Evolutionary conservation across 2,888 invertebrate species (phyloP).

Genomic region (Mycogona germanica): DNA sequence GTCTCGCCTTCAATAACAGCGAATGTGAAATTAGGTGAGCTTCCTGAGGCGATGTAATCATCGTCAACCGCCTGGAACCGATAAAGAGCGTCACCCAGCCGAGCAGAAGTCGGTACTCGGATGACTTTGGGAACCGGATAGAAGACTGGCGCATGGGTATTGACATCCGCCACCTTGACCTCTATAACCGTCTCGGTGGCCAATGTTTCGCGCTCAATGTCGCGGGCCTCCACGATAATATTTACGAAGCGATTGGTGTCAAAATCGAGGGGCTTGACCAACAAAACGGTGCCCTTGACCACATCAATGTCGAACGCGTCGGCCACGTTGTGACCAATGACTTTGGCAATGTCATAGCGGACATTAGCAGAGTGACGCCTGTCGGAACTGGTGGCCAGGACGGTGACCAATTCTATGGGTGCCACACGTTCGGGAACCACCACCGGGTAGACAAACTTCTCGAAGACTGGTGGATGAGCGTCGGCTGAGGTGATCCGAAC

Average conservation of each 20-base stretch:
- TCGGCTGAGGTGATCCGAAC: constrained; percentile 24
- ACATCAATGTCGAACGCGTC: constrained; percentile 26
- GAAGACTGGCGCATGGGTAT: constrained; percentile 27
- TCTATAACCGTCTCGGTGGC: constrained; percentile 17
- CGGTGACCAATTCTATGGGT: constrained; percentile 22
- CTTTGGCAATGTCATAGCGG: constrained; percentile 23
- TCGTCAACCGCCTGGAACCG: constrained; percentile 26
- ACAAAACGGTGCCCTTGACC: constrained; percentile 23
- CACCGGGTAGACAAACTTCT: constrained; percentile 26
- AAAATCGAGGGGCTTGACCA: constrained; percentile 26
- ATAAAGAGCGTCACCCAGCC: constrained; percentile 25
- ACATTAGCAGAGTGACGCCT: constrained; percentile 24
- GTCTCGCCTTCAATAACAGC: constrained; percentile 22
- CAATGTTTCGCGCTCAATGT: constrained; percentile 23
- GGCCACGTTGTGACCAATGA: constrained; percentile 14
- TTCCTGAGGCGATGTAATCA: constrained; percentile 22
- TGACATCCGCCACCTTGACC: constrained; percentile 25
- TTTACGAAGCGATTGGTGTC: constrained; percentile 25
- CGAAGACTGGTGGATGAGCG: constrained; percentile 27
- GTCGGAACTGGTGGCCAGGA: constrained; percentile 24
- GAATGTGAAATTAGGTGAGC: constrained; percentile 24
- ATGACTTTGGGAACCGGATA: constrained; percentile 26
- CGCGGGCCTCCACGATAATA: constrained; percentile 26
- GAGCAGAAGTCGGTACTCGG: constrained; percentile 26
- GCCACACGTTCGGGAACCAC: constrained; percentile 26